A percentile compares a stretch with the other conserved stretches of the same genome.
These are phyloP conservation scores for Cybosia mesomella DNA, from an alignment of 2,888 invertebrate species.

Conservation along the genomic window DNA sequence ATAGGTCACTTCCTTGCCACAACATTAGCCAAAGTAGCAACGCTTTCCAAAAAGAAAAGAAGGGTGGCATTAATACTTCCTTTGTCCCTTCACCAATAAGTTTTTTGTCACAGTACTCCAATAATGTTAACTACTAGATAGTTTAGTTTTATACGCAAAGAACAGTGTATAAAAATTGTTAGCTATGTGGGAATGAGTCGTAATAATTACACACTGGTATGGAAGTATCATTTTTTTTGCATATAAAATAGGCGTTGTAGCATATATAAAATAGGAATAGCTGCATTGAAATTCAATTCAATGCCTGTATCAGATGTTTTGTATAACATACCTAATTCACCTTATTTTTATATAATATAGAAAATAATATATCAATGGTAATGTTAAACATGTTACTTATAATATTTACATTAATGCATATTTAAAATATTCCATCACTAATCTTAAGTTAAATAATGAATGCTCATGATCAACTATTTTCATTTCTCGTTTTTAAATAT, in stretches of 20 bases:
- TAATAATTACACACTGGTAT: not conserved
- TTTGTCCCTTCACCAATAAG: no score
- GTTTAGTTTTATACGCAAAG: no score
- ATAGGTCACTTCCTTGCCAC: no score
- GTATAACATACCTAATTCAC: not conserved
- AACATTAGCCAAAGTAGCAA: no score
- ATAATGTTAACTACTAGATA: no score
- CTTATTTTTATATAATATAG: not conserved
- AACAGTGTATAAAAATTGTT: no score
- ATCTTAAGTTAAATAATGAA: slow-evolving; percentile 38
- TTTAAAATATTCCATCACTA: slow-evolving; percentile 31
- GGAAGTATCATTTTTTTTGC: not conserved
- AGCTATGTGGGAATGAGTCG: no score
- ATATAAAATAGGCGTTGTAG: not conserved
- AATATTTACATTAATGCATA: slow-evolving; percentile 28
- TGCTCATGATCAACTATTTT: not conserved
- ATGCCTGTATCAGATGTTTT: not conserved
- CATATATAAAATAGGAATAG: not conserved
- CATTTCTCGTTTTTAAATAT: not conserved
- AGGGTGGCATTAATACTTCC: no score
- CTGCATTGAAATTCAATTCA: not conserved
- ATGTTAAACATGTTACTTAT: slow-evolving; percentile 15
- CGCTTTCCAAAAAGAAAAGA: no score
- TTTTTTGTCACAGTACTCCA: no score
- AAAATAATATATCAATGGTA: not conserved